Evolutionary conservation across 1,140 invertebrate species (phyloP), one percentile per base, ranked within the genome.

Genomic region (Dendroctonus ponderosae): DNA sequence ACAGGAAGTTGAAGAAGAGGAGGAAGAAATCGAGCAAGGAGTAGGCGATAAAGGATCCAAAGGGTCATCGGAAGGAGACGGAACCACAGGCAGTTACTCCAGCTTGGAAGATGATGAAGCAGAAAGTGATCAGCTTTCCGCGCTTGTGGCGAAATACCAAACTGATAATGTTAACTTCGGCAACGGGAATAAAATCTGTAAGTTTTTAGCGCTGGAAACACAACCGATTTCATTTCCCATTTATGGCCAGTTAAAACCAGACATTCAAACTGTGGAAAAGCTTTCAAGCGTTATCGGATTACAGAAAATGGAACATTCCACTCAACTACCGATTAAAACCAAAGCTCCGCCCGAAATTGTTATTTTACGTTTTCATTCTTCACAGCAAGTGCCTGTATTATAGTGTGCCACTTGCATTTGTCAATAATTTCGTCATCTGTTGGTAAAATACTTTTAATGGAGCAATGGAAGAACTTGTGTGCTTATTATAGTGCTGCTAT

Each of bases 21-120:
- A 75, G 26, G 73, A 71, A 15, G 74, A 71, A 58, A 71, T 68
- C 44, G 74, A 66, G 50, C 70, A 67, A 40, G 70, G 54, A 6
- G 66, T 53, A 42, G 69, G 69, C 40, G 76, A 74, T 63, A 76
- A 75, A 68, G 67, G 70, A 54, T 76, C 75, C 8, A 79, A 78
- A 63, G 77, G 79, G 40, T 80, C 76, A 4, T 77, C 76, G 12
- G 73, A 76, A 50, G 76, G 74, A 26, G 76, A 80, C 37, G 80
- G 78, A 46, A 80, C 78, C 7, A 82, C 81, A 5, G 81, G 80
- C 11, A 80, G 80, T 44, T 80, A 79, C 66, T 82, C 81, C 41
- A 82, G 80, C 40, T 78, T 81, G 65, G 72, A 82, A 49, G 81
- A 82, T 66, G 81, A 82, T 59, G 80, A 81, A 65, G 80, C 78